Evolutionary conservation across 2,113 vertebrate species (phyloP), one percentile per base, ranked within the genome.

Genomic region (Leucopsar rothschildi): DNA sequence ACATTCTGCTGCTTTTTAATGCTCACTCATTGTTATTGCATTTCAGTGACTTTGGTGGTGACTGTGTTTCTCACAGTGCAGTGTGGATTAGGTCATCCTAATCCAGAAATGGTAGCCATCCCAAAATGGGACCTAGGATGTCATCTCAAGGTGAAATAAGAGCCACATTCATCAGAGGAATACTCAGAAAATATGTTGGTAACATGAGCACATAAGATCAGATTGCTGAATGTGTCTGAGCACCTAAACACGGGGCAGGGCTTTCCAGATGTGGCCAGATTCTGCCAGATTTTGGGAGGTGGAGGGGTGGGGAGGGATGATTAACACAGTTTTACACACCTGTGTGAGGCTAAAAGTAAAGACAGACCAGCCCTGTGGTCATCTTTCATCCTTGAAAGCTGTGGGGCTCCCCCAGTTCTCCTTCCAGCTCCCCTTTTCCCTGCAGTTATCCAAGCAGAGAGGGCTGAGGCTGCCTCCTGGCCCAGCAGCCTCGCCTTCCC

Each of bases 31-130:
- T 95, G 63, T 80, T 92, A 37, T 3, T 86, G 79, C 86, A 40
- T 91, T 92, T 64, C 55, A 84, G 55, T 94, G 66, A 33, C 65
- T 72, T 88, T 72, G 63, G 45, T 93, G 82, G 68, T 75, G 79
- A 40, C 44, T 78, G 47, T 85, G 73, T 90, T 70, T 88, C 60
- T 55, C 53, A 14, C 84, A 90, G 69, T 72, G 49, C 66, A 29
- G 12, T 64, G 81, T 87, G 91, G 95, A 94, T 95, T 96, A 94
- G 90, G 11, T 71, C 35, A 11, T 33, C 50, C 93, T 94, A 92
- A 95, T 96, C 88, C 94, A 96, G 91, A 95, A 88, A 91, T 95
- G 92, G 93, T 88, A 95, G 79, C 93, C 82, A 95, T 94, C 90
- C 56, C 31, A 69, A 76, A 94, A 71, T 20, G 68, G 64, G 44